Percentiles rank a stretch among this genome's conserved stretches.
phyloP scores from a whole-genome alignment of 2,113 vertebrate species.

The Gymnorhina tibicen region DNA sequence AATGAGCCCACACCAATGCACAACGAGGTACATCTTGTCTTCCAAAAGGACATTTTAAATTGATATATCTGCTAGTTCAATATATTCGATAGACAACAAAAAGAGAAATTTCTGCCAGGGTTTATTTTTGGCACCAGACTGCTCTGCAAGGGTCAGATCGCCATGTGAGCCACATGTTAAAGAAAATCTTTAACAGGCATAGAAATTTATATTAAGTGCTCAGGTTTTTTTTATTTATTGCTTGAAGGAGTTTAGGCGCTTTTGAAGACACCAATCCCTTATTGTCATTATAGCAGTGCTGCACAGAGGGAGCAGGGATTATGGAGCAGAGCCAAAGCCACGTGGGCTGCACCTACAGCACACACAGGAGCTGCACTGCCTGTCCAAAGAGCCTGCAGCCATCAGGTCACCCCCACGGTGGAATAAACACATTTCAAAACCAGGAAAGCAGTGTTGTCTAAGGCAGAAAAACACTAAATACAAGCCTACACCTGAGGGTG shows the following conservation, averaged over 20 bases:
- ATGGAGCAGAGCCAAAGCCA: not conserved
- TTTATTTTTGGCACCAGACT: not conserved
- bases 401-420: not conserved
- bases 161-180: fast-evolving
- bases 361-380: not conserved
- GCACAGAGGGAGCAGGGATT: not conserved
- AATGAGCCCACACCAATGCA: not conserved
- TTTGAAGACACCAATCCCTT: not conserved
- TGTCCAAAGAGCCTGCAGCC: not conserved
- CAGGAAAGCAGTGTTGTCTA: not conserved
- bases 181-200: not conserved
- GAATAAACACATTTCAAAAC: not conserved
- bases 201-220: not conserved
- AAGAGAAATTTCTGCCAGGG: not conserved
- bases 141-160: not conserved
- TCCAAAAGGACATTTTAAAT: not conserved
- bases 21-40: fast-evolving
- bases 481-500: not conserved
- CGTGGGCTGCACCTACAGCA: not conserved
- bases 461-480: not conserved
- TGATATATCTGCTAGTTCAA: not conserved
- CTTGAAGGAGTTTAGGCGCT: not conserved
- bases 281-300: not conserved
- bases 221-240: not conserved
- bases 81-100: not conserved